phyloP scores from a whole-genome alignment of 2,797 vertebrate genomes.

The Myotis pilosus region DNA sequence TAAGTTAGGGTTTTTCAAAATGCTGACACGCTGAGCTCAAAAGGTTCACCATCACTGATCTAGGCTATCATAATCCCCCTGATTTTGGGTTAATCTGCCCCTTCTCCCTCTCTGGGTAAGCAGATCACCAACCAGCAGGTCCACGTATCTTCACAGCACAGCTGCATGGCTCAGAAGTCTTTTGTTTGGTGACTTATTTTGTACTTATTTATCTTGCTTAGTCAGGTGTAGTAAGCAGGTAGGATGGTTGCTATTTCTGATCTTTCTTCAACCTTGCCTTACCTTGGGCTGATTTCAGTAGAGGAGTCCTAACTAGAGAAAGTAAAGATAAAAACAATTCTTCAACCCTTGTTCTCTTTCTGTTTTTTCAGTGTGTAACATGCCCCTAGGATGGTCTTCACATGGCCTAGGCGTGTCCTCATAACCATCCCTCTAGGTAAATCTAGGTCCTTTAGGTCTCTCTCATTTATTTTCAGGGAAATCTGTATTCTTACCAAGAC shows the following conservation, averaged over 20 bases:
- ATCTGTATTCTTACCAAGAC: background rate
- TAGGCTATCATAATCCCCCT: background rate
- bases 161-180: background rate
- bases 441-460: background rate
- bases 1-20: too few species aligned
- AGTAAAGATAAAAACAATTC: background rate
- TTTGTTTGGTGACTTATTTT: background rate
- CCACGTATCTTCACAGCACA: background rate
- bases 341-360: background rate
- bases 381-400: background rate
- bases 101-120: background rate
- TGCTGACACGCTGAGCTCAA: too few species aligned
- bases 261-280: background rate
- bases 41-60: too few species aligned
- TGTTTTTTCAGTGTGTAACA: background rate
- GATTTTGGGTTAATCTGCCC: background rate
- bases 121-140: background rate
- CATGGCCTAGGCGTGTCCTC: background rate
- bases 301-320: background rate
- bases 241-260: background rate
- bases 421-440: background rate
- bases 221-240: background rate
- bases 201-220: background rate
- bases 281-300: background rate
- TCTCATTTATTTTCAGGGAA: conserved; percentile 3